These are phyloP conservation scores for Mechanitis messenoides DNA, from an alignment of 2,888 invertebrate genomes.

Conservation along the genomic window DNA sequence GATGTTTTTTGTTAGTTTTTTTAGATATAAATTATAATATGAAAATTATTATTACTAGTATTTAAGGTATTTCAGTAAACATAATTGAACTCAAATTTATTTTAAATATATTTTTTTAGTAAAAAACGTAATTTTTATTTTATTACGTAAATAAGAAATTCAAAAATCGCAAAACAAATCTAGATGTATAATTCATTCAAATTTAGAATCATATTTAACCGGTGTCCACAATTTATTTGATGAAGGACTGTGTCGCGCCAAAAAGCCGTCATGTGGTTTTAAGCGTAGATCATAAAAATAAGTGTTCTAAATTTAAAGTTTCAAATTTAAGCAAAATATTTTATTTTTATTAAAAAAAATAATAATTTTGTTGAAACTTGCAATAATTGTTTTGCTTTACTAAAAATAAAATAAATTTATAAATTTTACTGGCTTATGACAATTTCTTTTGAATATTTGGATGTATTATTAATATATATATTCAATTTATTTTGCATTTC, in stretches of 20 bases:
- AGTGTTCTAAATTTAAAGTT: not conserved
- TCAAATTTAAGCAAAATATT: not conserved
- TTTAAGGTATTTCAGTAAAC: no score
- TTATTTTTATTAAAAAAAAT: not conserved
- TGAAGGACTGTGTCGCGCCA: constrained; percentile 26
- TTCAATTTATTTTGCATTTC: constrained; percentile 5
- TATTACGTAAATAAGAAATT: no score
- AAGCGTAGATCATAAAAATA: constrained; percentile 1
- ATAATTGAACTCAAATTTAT: no score
- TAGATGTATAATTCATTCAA: constrained; percentile 25
- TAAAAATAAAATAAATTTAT: no score
- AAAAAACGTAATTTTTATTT: no score
- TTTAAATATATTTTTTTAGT: no score
- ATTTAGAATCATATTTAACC: constrained; percentile 25
- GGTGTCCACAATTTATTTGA: constrained; percentile 24
- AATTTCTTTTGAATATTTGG: no score
- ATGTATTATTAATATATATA: not conserved
- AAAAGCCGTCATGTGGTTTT: constrained; percentile 30
- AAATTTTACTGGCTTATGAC: no score
- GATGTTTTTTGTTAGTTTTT: no score
- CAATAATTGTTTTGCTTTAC: no score
- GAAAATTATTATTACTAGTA: no score
- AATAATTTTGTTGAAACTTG: not conserved
- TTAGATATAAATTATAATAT: no score
- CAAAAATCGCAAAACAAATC: not conserved